Evolutionary conservation across 2,888 invertebrate genomes (phyloP).

Genomic region (Ophonus ardosiacus): DNA sequence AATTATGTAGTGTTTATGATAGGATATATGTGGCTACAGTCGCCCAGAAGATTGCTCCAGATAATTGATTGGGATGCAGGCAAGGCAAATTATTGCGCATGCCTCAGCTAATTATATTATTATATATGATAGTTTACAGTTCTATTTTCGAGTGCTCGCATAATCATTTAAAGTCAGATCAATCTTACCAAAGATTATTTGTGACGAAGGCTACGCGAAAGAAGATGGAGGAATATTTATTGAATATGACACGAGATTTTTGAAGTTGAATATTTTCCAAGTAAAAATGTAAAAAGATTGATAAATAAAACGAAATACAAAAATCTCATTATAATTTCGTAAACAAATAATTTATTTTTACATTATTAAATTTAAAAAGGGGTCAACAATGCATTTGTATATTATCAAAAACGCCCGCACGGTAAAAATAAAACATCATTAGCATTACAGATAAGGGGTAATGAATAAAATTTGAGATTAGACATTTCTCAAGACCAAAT

Average conservation of each 20-base stretch:
- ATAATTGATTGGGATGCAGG: slow-evolving; percentile 26
- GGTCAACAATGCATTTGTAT: no score
- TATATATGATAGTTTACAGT: slow-evolving; percentile 63
- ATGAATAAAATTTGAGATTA: no score
- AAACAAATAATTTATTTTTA: not conserved
- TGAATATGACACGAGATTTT: not conserved
- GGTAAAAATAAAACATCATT: no score
- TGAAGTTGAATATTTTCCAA: not conserved
- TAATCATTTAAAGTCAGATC: slow-evolving; percentile 64
- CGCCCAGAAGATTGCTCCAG: slow-evolving; percentile 16
- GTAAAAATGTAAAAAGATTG: not conserved
- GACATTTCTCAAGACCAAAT: no score
- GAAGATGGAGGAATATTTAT: not conserved
- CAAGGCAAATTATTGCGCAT: slow-evolving; percentile 55
- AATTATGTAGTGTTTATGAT: slow-evolving; percentile 75
- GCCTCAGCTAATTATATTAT: slow-evolving; percentile 62
- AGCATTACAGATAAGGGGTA: no score
- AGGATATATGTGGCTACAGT: slow-evolving; percentile 63
- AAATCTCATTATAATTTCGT: not conserved
- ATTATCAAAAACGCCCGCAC: no score
- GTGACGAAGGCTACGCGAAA: slow-evolving; percentile 31
- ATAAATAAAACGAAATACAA: not conserved
- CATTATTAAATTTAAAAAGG: not conserved
- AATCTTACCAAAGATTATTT: slow-evolving; percentile 58
- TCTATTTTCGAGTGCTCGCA: slow-evolving; percentile 58